These are phyloP conservation scores for Tauraco hartlaubi DNA, from an alignment of 2,797 vertebrate genomes.

Conservation along the genomic window DNA sequence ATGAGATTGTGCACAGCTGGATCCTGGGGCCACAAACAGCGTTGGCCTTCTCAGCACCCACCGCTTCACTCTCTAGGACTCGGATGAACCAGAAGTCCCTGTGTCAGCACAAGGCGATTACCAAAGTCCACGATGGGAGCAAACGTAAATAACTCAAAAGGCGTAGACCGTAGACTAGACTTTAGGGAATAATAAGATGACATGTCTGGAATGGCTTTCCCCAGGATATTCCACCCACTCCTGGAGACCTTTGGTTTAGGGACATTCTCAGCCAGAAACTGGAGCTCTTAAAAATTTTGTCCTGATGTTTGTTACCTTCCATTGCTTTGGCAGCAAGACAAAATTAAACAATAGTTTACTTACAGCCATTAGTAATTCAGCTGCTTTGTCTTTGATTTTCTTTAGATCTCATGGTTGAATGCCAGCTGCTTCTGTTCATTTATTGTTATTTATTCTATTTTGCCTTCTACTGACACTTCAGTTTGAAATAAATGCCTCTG, in stretches of 20 bases:
- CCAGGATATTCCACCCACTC: neutral
- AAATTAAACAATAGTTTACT: neutral
- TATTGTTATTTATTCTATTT: conserved; percentile 48
- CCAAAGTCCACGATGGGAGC: neutral
- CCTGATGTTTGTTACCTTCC: neutral
- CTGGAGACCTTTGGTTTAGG: neutral
- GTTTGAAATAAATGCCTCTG: neutral
- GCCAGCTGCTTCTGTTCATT: conserved; percentile 46
- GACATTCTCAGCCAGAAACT: neutral
- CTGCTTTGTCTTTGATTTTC: conserved; percentile 24
- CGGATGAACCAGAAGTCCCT: neutral
- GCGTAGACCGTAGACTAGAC: rapidly evolving
- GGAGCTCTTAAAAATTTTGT: neutral
- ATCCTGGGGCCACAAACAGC: neutral
- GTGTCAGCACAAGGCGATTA: neutral
- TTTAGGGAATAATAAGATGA: neutral
- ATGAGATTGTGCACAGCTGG: neutral
- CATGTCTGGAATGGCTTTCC: neutral
- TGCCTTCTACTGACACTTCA: conserved; percentile 18
- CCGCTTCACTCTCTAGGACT: neutral
- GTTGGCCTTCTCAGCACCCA: neutral
- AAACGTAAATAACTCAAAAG: neutral
- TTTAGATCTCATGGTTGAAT: conserved; percentile 47
- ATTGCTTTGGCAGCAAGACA: neutral
- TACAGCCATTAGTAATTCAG: conserved; percentile 23